Base-by-base conservation (phyloP, 2,113 vertebrate genomes). In the Sterrhoptilus dennistouni region DNA sequence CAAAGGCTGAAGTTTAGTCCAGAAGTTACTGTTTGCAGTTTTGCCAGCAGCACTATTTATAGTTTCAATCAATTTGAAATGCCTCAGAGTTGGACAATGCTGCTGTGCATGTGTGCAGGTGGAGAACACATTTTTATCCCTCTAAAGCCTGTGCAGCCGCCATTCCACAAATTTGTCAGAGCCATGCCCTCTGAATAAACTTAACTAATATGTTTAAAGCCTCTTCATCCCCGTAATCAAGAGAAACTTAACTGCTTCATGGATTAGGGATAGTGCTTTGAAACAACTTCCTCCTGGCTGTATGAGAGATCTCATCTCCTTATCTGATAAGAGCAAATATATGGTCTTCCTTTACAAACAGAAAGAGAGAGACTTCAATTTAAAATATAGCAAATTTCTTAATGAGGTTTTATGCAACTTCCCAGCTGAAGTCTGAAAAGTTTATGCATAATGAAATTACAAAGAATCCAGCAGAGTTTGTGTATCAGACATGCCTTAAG, bases 21-120 rank as follows among this genome's bases (percentile, higher is more conserved):
- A 96, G 95, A 97, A 95, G 93, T 97, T 96, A 97, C 96, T 92
- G 95, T 93, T 97, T 97, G 95, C 97, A 96, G 83, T 81, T 97
- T 95, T 97, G 94, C 92, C 97, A 97, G 86, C 76, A 92, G 59
- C 53, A 81, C 89, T 96, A 95, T 96, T 95, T 97, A 96, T 95
- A 97, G 92, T 92, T 95, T 95, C 90, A 96, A 95, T 91, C 92
- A 92, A n/a, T 87, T 78, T 97, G 82, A 94, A 95, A 96, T 96
- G 87, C 94, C 91, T 94, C 90, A 89, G 90, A 93, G 87, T 87
- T 93, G 87, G 87, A 94, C 70, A 95, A 85, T 74, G 82, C 94
- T 96, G 91, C 81, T 94, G 75, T 96, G 84, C 94, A 78, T 86
- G 68, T 93, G 88, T 85, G 50, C 97, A 98, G 96, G 97, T 98